A percentile compares a stretch with the other conserved stretches of the same genome.
Conservation (phyloP, 2,888 invertebrate genomes). For the Celastrina argiolus region DNA sequence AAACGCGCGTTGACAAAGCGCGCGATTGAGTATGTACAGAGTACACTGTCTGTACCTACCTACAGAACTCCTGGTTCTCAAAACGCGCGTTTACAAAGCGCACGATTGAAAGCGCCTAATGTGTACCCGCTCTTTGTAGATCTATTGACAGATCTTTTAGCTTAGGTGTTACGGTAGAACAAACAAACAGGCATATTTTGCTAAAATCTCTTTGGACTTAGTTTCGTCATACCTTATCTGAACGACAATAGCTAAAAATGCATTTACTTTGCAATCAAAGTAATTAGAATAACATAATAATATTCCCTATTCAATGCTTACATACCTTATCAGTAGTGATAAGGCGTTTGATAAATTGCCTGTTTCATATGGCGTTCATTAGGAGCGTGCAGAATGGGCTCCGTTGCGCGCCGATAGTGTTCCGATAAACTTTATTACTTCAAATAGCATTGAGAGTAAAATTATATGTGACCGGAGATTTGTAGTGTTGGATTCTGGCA, state of each 20-base stretch:
- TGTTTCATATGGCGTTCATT: conserved; percentile 77
- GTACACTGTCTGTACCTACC: too few species aligned
- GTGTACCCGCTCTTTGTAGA: too few species aligned
- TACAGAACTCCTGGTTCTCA: too few species aligned
- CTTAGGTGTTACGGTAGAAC: too few species aligned
- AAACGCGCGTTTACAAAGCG: too few species aligned
- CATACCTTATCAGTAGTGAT: conserved; percentile 71
- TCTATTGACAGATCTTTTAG: too few species aligned
- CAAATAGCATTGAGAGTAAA: conserved; percentile 47
- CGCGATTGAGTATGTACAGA: too few species aligned
- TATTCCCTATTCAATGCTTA: conserved; percentile 39
- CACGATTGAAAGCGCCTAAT: too few species aligned
- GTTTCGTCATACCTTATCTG: background rate
- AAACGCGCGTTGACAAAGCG: too few species aligned
- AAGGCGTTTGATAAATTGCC: conserved; percentile 77
- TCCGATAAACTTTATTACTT: conserved; percentile 72
- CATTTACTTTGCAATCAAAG: background rate
- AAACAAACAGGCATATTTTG: too few species aligned
- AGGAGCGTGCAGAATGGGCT: conserved; percentile 74
- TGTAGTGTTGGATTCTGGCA: too few species aligned
- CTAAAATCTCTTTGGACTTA: too few species aligned
- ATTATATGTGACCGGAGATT: background rate
- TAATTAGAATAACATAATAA: conserved; percentile 5
- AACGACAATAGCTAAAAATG: background rate
- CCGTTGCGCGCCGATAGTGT: conserved; percentile 72